These are phyloP conservation scores for Oreochromis niloticus DNA, from an alignment of 2,113 vertebrate species.

Conservation along the genomic window DNA sequence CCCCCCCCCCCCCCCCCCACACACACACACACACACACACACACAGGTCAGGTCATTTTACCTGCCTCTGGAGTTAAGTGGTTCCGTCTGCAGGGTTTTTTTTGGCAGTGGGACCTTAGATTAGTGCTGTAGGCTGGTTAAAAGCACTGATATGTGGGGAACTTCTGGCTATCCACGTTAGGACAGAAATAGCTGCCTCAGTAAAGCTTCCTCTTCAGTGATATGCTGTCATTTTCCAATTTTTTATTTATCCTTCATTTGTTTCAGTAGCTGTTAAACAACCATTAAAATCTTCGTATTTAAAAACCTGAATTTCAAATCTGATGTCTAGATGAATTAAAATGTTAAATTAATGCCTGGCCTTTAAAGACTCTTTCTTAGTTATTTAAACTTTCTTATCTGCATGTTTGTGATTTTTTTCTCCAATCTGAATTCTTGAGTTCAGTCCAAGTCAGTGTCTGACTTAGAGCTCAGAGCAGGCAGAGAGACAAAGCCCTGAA, in stretches of 20 bases:
- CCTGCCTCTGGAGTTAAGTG: slow-evolving; percentile 3
- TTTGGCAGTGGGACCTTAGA: neutral
- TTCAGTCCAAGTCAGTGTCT: slow-evolving; percentile 16
- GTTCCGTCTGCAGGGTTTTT: neutral
- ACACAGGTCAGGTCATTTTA: neutral
- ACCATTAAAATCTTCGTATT: neutral
- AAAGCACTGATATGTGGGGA: neutral
- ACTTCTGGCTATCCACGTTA: neutral
- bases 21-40: neutral
- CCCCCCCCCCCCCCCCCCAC: too few species aligned
- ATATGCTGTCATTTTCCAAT: neutral
- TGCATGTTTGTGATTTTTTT: neutral
- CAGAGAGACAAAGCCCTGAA: slow-evolving; percentile 47
- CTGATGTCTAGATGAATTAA: neutral
- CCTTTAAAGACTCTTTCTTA: neutral
- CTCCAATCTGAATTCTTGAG: slow-evolving; percentile 21
- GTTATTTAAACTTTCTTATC: neutral
- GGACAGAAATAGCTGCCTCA: neutral
- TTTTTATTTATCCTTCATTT: neutral
- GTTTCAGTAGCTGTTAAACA: neutral
- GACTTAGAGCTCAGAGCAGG: neutral
- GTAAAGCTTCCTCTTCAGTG: neutral
- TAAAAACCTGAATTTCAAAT: neutral
- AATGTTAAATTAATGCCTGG: neutral
- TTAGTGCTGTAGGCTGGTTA: neutral